phyloP scores from a whole-genome alignment of 2,113 vertebrate genomes.

The Neolamprologus fasciatus region DNA sequence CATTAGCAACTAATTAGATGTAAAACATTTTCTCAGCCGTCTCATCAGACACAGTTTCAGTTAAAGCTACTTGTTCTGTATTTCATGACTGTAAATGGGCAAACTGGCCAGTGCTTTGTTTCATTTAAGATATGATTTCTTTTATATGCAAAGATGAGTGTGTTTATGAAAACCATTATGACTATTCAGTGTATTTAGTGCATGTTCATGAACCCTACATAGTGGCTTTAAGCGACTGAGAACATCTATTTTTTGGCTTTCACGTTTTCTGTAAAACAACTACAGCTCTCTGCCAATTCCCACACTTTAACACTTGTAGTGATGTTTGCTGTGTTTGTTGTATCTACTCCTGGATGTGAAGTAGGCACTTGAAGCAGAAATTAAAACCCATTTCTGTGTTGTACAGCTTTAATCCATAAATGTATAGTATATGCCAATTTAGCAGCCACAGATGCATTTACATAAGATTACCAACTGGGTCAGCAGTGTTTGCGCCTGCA shows the following conservation, averaged over 20 bases:
- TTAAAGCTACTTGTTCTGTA: neutral
- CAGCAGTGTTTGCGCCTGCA: conserved; percentile 7
- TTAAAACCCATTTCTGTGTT: neutral
- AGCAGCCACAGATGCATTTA: neutral
- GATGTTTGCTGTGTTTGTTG: neutral
- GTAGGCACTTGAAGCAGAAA: neutral
- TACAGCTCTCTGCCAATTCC: neutral
- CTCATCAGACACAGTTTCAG: neutral
- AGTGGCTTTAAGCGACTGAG: neutral
- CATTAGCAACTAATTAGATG: neutral
- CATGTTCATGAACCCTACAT: neutral
- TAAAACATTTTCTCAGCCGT: neutral
- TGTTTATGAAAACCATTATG: accelerated
- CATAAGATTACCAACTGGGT: conserved; percentile 36
- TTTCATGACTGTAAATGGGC: neutral
- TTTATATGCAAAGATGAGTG: neutral
- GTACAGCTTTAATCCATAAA: conserved; percentile 8
- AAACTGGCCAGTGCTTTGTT: accelerated
- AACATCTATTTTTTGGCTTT: neutral
- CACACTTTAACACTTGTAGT: neutral
- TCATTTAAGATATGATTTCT: neutral
- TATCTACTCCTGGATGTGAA: neutral
- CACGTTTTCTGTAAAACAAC: neutral
- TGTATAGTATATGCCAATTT: neutral
- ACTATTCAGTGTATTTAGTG: neutral